Conservation (phyloP, 2,888 invertebrate genomes). For the Agonopterix arenella region DNA sequence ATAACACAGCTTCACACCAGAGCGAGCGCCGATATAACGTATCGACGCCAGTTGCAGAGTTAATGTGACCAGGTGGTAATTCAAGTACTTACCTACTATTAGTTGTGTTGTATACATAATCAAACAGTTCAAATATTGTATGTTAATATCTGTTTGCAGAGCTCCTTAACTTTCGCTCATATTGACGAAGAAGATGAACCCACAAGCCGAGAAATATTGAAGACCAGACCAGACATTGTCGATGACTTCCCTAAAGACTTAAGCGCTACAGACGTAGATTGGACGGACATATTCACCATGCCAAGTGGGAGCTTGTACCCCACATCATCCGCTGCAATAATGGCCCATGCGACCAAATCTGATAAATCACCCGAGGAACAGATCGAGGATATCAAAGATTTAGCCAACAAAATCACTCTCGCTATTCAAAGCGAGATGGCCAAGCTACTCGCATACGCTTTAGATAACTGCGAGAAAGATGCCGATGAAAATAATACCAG, state of each 20-base stretch:
- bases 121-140: neutral
- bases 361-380: conserved; percentile 58
- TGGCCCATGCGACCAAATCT: conserved; percentile 44
- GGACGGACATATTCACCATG: conserved; percentile 39
- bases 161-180: conserved; percentile 30
- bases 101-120: no score
- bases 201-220: conserved; percentile 20
- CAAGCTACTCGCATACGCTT: conserved; percentile 43
- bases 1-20: no score
- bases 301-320: conserved; percentile 32
- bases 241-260: conserved; percentile 29
- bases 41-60: no score
- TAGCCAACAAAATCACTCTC: conserved; percentile 46
- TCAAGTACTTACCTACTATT: no score
- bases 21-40: no score
- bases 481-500: conserved; percentile 32
- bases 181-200: conserved; percentile 15
- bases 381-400: conserved; percentile 52
- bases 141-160: conserved; percentile 29
- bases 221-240: conserved; percentile 19
- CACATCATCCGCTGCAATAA: conserved; percentile 44
- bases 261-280: conserved; percentile 34
- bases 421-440: conserved; percentile 54
- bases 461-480: conserved; percentile 32
- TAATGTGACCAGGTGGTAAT: no score